Conservation (phyloP, 2,797 vertebrate species). For the Chelon labrosus region DNA sequence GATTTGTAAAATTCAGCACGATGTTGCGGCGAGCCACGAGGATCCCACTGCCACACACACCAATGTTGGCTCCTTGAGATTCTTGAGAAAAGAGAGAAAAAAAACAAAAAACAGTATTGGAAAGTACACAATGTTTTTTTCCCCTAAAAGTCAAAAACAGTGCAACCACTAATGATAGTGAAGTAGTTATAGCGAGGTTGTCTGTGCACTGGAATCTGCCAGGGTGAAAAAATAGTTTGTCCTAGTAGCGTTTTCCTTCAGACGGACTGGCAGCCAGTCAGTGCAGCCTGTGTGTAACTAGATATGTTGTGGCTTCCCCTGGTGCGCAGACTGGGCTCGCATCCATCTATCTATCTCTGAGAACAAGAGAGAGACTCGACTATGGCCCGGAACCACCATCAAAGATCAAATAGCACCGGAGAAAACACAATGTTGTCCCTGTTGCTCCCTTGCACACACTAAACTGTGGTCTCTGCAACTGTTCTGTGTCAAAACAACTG, state of each 20-base stretch:
- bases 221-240: conserved; percentile 63
- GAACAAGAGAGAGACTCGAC: conserved; percentile 34
- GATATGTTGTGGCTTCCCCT: conserved; percentile 73
- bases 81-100: background rate
- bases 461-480: conserved; percentile 7
- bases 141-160: conserved; percentile 43
- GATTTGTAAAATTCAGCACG: conserved; percentile 19
- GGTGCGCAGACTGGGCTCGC: conserved; percentile 47
- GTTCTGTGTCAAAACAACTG: conserved; percentile 39
- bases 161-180: conserved; percentile 67
- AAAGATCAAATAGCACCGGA: conserved; percentile 44
- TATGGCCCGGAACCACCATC: conserved; percentile 24
- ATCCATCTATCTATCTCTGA: conserved; percentile 48
- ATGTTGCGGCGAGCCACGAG: background rate
- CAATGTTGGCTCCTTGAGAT: background rate
- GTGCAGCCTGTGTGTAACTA: conserved; percentile 69
- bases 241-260: conserved; percentile 66
- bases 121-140: background rate
- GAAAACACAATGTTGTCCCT: conserved; percentile 40
- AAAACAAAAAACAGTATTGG: background rate
- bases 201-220: conserved; percentile 51
- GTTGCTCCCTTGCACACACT: conserved; percentile 8
- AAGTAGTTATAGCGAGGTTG: conserved; percentile 65
- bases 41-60: background rate
- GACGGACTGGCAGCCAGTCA: conserved; percentile 75